Base-by-base conservation (phyloP, 2,113 vertebrate species). In the Odobenus rosmarus region DNA sequence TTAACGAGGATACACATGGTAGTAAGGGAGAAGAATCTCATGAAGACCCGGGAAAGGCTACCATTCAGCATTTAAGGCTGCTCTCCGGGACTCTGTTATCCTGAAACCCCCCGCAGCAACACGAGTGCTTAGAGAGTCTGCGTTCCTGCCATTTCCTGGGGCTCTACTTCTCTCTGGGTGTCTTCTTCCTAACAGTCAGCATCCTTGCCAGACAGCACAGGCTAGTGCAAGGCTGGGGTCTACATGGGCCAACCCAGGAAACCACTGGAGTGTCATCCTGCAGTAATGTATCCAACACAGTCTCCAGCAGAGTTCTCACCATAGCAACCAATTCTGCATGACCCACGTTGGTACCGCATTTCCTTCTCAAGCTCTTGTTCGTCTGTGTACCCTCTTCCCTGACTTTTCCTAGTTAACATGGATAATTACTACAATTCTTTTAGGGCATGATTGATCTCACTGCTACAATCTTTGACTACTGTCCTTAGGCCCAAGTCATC, bases 271-370 rank as follows among this genome's bases (percentile, higher is more conserved):
- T 62, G 80, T 67, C 46, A 7, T 53, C 59, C 59, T 87, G 14
- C 84, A 80, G 36, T n/a, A 55, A 46, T 39, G 31, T 51, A 67
- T 14, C 53, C 33, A 57, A 36, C 59, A 36, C 59, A 5, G 8
- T 36, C 14, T 91, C 89, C 85, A 16, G n/a, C n/a, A 57, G 88
- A 88, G 69, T 24, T 61, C 86, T 96, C 71, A 81, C 96, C 94
- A 88, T 95, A 74, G 96, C 92, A 95, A 64, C 89, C 49, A 15
- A 6, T 51, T 55, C 92, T 62, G 53, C 19, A 3, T 3, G 15
- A 81, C 67, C 92, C 76, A 84, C 5, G 67, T n/a, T 33, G 4
- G 36, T 81, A 14, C 72, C 76, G 80, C 46, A 46, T 11, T 49
- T 93, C 76, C 81, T 91, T 88, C 57, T 81, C 90, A 80, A 64